These are phyloP conservation scores for Drosophila bifasciata DNA, from an alignment of 1,140 invertebrate species.

Conservation along the genomic window DNA sequence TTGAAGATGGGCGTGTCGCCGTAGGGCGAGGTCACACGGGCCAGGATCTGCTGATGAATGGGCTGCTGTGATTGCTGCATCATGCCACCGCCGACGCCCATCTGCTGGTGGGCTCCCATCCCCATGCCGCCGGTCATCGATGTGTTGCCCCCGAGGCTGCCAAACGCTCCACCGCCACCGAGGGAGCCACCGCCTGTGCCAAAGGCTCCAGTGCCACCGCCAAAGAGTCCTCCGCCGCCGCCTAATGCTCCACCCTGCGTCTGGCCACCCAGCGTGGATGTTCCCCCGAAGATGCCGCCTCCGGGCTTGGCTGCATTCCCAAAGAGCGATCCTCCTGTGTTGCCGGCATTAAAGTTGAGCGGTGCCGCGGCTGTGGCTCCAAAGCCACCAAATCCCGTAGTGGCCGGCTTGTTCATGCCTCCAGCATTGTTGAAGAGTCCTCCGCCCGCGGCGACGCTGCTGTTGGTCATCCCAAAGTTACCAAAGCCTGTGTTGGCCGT, in stretches of 20 bases:
- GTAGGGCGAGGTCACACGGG: conserved; percentile 89
- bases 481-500: conserved; percentile 71
- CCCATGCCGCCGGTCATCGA: conserved; percentile 44
- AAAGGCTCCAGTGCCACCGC: conserved; percentile 73
- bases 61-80: conserved; percentile 68
- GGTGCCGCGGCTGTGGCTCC: conserved; percentile 66
- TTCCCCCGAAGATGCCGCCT: conserved; percentile 84
- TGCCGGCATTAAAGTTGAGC: conserved; percentile 84
- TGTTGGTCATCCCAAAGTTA: conserved; percentile 72
- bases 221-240: conserved; percentile 80
- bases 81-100: conserved; percentile 26
- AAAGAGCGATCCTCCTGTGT: conserved; percentile 83
- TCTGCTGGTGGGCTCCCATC: conserved; percentile 28
- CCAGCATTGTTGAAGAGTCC: conserved; percentile 85
- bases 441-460: conserved; percentile 79
- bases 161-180: conserved; percentile 45
- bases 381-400: conserved; percentile 83
- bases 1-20: conserved; percentile 92
- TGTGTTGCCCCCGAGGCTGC: conserved; percentile 38
- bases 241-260: conserved; percentile 36
- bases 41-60: conserved; percentile 88
- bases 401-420: conserved; percentile 84
- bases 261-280: conserved; percentile 44
- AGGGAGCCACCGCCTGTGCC: conserved; percentile 36
- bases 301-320: conserved; percentile 67